Conservation (phyloP, 2,113 vertebrate genomes). For the Lamprotornis superbus region DNA sequence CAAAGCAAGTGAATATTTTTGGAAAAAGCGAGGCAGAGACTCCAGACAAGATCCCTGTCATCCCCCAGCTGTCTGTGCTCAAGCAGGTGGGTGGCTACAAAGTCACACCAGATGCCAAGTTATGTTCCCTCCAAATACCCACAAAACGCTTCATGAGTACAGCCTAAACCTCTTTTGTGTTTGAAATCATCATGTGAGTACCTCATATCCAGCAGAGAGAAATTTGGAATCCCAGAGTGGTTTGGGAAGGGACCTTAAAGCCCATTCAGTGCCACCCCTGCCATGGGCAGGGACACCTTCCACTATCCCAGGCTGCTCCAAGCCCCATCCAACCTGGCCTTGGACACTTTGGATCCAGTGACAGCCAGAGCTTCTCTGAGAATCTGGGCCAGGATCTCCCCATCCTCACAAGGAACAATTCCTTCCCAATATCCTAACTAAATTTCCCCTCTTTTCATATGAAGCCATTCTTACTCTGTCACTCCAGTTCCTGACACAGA, state of each 20-base stretch:
- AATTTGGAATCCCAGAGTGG: not conserved
- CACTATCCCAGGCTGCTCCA: not conserved
- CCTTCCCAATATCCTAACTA: fast-evolving
- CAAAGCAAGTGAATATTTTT: not conserved
- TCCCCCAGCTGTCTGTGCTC: not conserved
- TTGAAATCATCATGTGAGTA: not conserved
- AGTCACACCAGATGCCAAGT: not conserved
- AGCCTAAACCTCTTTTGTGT: not conserved
- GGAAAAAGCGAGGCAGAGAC: not conserved
- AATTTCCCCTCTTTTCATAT: not conserved
- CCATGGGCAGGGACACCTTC: not conserved
- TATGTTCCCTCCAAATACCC: not conserved
- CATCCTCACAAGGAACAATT: not conserved
- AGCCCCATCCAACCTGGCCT: not conserved
- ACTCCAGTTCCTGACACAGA: not conserved
- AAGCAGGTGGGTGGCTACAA: not conserved
- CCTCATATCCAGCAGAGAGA: not conserved
- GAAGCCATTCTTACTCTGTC: not conserved
- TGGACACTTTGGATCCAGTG: not conserved
- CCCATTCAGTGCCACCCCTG: not conserved
- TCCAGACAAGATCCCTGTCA: not conserved
- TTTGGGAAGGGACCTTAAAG: not conserved
- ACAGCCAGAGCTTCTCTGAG: not conserved
- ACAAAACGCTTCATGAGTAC: not conserved
- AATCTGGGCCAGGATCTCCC: not conserved